phyloP scores from a whole-genome alignment of 2,113 vertebrate species.

The Saguinus midas region DNA sequence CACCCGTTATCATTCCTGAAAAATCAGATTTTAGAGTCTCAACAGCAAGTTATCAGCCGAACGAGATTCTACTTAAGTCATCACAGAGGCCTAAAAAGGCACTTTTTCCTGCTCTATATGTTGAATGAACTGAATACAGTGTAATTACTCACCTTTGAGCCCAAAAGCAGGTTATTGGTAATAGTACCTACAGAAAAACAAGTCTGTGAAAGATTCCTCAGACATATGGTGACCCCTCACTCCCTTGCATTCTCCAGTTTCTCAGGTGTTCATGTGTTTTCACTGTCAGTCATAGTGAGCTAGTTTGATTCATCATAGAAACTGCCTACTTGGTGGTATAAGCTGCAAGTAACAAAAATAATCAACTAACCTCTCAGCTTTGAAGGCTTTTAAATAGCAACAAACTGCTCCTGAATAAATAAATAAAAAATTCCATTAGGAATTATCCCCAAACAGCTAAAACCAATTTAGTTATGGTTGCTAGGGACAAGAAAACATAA shows the following conservation, averaged over 20 bases:
- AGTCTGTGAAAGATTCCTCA: rapidly evolving
- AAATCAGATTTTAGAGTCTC: constrained; percentile 81
- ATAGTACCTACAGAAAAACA: not conserved
- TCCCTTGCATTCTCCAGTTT: not conserved
- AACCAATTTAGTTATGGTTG: too few species aligned
- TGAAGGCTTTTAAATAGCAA: rapidly evolving
- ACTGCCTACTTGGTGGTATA: not conserved
- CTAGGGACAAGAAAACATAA: not conserved
- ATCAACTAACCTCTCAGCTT: constrained; percentile 38
- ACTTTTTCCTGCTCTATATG: not conserved
- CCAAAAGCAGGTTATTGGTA: rapidly evolving
- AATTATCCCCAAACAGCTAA: not conserved
- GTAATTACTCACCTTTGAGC: not conserved
- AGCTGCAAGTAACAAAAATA: not conserved
- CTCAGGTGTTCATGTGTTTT: constrained; percentile 79
- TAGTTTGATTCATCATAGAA: constrained; percentile 81
- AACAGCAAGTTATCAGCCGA: constrained; percentile 90
- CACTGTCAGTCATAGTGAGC: constrained; percentile 81
- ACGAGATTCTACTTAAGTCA: constrained; percentile 89
- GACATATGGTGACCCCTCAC: rapidly evolving
- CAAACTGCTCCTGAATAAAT: not conserved
- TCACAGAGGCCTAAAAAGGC: constrained; percentile 51
- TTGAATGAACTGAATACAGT: rapidly evolving
- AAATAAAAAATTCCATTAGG: not conserved
- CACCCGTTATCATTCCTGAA: not conserved